Evolutionary conservation across 2,888 invertebrate genomes (phyloP), one percentile per base, ranked within the genome.

Genomic region (Hydriomena furcata): DNA sequence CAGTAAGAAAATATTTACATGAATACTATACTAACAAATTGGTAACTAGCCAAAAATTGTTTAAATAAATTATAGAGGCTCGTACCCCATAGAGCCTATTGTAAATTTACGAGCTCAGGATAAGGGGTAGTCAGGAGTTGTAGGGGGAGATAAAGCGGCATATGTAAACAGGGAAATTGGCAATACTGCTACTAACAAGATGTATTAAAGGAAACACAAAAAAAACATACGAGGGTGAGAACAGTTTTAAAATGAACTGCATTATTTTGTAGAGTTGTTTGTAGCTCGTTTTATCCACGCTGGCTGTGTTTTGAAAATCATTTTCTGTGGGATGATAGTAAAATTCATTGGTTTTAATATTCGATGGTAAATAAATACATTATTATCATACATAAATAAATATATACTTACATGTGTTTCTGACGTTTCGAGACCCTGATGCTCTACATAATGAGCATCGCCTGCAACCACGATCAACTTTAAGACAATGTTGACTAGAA

Each of bases 91-190:
- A 50, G 40, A 52, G 25, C 43, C 45, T 53, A 57, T 60, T 57
- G 50, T 47, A 25, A 60, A 60, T 60, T 57, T 60, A 60, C 49
- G 57, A 53, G 52, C 44, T 25, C 45, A 41, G 52, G 57, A 51
- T 30, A 11, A 8, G 11, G 24, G 17, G n/a, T n/a, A n/a, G n/a
- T n/a, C n/a, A 23, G 24, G 46, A 24, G 46, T 31, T 32, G 20
- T 7, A 25, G 8, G 43, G 50, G 43, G 43, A 51, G 51, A 53
- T 57, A 57, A 57, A 51, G 51, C 35, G 31, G 36, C 53, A 50
- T 52, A 53, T 48, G 53, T 51, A 51, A 50, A 57, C 53, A 48
- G 41, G 38, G 49, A 46, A 52, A 56, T 49, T 56, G 52, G 23
- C 46, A 45, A 34, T 36, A 36, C 49, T 34, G 34, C 43, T 53